A percentile compares a stretch with the other conserved stretches of the same genome.
These are phyloP conservation scores for Rotaria magnacalcarata DNA, from an alignment of 2,888 invertebrate genomes.

Conservation along the genomic window DNA sequence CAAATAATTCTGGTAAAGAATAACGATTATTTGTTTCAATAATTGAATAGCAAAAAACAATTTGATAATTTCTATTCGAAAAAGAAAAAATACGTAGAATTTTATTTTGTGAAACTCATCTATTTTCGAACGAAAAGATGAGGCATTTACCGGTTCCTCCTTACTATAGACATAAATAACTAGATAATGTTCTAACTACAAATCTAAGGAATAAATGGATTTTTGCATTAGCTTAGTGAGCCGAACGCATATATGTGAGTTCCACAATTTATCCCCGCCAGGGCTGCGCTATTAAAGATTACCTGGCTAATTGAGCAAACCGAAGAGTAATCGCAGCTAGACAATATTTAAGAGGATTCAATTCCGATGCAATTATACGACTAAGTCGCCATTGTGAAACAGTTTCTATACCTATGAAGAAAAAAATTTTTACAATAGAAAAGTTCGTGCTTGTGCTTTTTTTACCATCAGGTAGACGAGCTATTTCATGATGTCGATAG, in stretches of 20 bases:
- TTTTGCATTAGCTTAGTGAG: too few species aligned
- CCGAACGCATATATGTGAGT: too few species aligned
- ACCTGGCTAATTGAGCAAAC: slow-evolving; percentile 60
- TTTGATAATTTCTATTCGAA: slow-evolving; percentile 67
- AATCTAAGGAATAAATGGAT: too few species aligned
- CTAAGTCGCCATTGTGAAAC: slow-evolving; percentile 66
- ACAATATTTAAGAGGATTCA: slow-evolving; percentile 83
- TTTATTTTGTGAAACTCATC: too few species aligned
- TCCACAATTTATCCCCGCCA: too few species aligned
- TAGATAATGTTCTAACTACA: too few species aligned
- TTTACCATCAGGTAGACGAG: slow-evolving; percentile 64
- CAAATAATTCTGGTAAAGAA: slow-evolving; percentile 49
- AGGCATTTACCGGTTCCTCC: too few species aligned
- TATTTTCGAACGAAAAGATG: too few species aligned
- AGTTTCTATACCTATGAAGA: slow-evolving; percentile 35
- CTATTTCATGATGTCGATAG: slow-evolving; percentile 77
- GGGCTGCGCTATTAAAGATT: slow-evolving; percentile 16
- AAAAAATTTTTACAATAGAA: background rate
- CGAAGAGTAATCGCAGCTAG: slow-evolving; percentile 59
- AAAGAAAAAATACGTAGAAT: slow-evolving; percentile 1
- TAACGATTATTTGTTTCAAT: slow-evolving; percentile 72
- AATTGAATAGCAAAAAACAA: slow-evolving; percentile 84
- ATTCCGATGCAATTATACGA: slow-evolving; percentile 74
- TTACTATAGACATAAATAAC: too few species aligned
- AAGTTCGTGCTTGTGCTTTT: background rate